Percentiles rank a stretch among this genome's conserved stretches.
phyloP scores from a whole-genome alignment of 2,797 vertebrate genomes.

The Characodon lateralis region DNA sequence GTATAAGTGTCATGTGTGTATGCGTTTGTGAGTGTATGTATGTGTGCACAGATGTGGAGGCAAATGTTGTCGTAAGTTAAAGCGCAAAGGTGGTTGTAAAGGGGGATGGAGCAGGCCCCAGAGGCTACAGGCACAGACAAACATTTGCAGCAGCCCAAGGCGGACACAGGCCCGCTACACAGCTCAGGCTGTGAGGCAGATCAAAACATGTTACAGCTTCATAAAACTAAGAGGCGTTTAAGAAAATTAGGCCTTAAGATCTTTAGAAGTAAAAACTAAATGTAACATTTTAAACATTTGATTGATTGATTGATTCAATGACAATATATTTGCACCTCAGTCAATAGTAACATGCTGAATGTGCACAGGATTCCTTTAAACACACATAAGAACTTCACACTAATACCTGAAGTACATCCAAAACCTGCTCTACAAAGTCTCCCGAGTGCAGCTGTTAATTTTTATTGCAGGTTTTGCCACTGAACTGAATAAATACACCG shows the following conservation, averaged over 20 bases:
- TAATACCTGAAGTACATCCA: slow-evolving; percentile 4
- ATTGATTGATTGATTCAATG: neutral
- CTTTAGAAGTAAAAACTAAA: neutral
- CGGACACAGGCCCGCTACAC: neutral
- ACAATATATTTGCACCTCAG: neutral
- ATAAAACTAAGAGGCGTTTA: neutral
- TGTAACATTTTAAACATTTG: neutral
- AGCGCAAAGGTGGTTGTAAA: neutral
- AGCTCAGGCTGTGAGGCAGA: neutral
- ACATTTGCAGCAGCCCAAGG: too few relatives aligned
- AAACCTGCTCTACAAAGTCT: neutral
- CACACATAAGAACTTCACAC: slow-evolving; percentile 1
- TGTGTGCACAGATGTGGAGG: neutral
- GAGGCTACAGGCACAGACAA: neutral
- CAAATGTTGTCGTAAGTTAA: neutral
- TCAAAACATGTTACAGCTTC: neutral
- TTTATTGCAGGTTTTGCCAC: slow-evolving; percentile 33
- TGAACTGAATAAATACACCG: slow-evolving; percentile 20
- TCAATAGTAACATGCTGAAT: neutral
- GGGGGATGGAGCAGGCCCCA: neutral
- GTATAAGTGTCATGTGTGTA: too few relatives aligned
- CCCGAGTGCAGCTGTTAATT: slow-evolving; percentile 20
- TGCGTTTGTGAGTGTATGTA: neutral
- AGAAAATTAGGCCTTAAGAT: neutral
- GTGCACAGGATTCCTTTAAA: slow-evolving; percentile 8